Evolutionary conservation across 2,797 vertebrate species (phyloP), one percentile per base, ranked within the genome.

Genomic region (Loriculus beryllinus): DNA sequence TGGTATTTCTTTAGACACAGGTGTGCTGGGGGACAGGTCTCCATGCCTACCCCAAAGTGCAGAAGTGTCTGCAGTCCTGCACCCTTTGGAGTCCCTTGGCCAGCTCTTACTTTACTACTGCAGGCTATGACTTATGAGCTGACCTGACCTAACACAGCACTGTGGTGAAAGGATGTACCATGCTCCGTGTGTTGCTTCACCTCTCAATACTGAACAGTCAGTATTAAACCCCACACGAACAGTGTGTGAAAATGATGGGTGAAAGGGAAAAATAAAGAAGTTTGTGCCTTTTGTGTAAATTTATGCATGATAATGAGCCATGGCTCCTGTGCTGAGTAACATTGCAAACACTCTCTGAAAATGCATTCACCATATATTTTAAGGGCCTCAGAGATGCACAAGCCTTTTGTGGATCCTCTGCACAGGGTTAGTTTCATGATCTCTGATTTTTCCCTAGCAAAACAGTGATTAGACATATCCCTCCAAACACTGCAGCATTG

Each of bases 21-120:
- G 15, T 9, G 6, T 71, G 29, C 12, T 85, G 47, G 21, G 45
- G 18, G 19, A 51, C 0, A 2, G 29, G 31, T 71, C 40, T 52
- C 52, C 1, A 0, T 11, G 25, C 39, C 77, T 25, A n/a, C 12
- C 56, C 18, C 1, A 0, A 35, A 45, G 6, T 1, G 17, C 23
- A 51, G 68, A 18, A 60, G 19, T 26, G 21, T 15, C 33, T 40
- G n/a, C 39, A 60, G 77, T n/a, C 65, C 59, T 12, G 19, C 54
- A 37, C 7, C 49, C 45, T 75, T 54, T 37, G n/a, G 48, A 45
- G 47, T 22, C 12, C 33, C 9, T 9, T 10, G 23, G 20, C 37
- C 43, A 49, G 29, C 25, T 79, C 33, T 49, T 43, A 14, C 21
- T 48, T 57, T 19, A 12, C 21, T 33, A 2, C n/a, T 25, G 21